These are phyloP conservation scores for Leptodactylus fallax DNA, from an alignment of 2,797 vertebrate species.

Conservation along the genomic window DNA sequence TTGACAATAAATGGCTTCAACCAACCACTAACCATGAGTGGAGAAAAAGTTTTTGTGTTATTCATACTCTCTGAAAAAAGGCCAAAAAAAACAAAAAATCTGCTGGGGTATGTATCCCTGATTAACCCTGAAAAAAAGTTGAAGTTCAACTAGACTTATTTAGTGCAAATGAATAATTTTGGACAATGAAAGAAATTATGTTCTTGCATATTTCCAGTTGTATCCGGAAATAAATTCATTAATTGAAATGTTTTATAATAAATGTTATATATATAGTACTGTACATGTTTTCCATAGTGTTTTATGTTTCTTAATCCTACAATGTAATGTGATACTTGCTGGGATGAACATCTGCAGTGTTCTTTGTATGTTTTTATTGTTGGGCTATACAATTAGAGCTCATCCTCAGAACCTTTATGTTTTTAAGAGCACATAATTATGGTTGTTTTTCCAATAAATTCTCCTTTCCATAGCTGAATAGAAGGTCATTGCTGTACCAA, in stretches of 20 bases:
- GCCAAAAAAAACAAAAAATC: no score
- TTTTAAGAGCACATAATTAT: slow-evolving; percentile 53
- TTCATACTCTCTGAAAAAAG: no score
- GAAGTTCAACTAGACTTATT: no score
- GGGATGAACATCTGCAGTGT: slow-evolving; percentile 22
- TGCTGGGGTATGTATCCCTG: no score
- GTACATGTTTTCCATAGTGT: background rate
- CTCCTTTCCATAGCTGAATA: slow-evolving; percentile 36
- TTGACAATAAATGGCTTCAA: no score
- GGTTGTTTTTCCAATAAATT: slow-evolving; percentile 40
- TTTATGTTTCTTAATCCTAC: background rate
- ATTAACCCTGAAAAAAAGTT: no score
- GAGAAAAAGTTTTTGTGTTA: no score
- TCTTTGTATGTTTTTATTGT: slow-evolving; percentile 25
- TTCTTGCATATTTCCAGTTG: no score
- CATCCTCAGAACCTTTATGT: slow-evolving; percentile 3
- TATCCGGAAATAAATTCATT: no score
- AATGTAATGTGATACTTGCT: background rate
- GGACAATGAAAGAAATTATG: no score
- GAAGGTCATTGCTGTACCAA: slow-evolving; percentile 48
- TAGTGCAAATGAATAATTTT: no score
- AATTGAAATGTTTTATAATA: slow-evolving; percentile 1
- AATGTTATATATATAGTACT: background rate
- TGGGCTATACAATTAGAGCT: slow-evolving; percentile 20
- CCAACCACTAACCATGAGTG: no score